These are phyloP conservation scores for Zalophus californianus DNA, from an alignment of 2,797 vertebrate species.

Conservation along the genomic window DNA sequence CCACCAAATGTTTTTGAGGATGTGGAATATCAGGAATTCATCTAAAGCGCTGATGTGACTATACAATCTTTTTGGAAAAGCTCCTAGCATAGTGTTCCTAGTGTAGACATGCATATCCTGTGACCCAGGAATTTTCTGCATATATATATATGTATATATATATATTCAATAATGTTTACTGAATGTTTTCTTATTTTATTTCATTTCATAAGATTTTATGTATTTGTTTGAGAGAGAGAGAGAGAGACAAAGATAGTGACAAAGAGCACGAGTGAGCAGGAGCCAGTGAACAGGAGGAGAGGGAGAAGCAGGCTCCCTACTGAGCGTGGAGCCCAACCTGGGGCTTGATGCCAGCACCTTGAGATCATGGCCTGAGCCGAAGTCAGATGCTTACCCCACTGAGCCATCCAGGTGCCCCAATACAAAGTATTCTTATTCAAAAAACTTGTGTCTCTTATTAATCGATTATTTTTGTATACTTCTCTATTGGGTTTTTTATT, in stretches of 20 bases:
- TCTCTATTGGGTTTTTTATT: not conserved
- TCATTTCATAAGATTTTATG: not conserved
- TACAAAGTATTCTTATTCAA: constrained; percentile 19
- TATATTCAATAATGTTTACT: not conserved
- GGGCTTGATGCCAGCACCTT: not conserved
- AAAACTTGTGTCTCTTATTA: not conserved
- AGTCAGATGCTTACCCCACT: not conserved
- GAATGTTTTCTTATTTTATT: not conserved
- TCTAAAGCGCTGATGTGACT: not conserved
- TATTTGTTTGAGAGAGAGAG: not conserved
- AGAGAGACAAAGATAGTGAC: too few species aligned
- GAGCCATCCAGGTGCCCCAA: not conserved
- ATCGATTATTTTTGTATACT: constrained; percentile 23
- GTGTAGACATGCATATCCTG: not conserved
- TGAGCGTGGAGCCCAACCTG: not conserved
- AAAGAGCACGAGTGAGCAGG: too few species aligned
- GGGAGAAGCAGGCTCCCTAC: not conserved
- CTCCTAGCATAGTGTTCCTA: not conserved
- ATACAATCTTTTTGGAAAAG: not conserved
- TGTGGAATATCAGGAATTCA: constrained; percentile 14
- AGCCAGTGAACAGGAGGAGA: too few species aligned
- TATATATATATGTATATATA: not conserved
- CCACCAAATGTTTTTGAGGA: constrained; percentile 48
- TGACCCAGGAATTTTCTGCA: not conserved
- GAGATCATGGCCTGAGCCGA: not conserved